Evolutionary conservation across 2,113 vertebrate genomes (phyloP).

Genomic region (pig (Sus scrofa)): T2T-Sscrofa CM000824.6:151264501-151265000

Average conservation of each 20-base stretch:
- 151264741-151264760: not conserved
- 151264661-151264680: not conserved
- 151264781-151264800: not conserved
- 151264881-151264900: not conserved
- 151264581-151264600: not conserved
- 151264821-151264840: not conserved
- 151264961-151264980: not conserved
- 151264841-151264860: too few species aligned
- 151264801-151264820: not conserved
- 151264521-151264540: not conserved
- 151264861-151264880: not conserved
- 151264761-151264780: not conserved
- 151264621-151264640: not conserved
- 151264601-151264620: not conserved
- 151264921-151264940: rapidly evolving
- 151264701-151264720: not conserved
- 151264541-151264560: constrained; percentile 43
- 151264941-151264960: rapidly evolving
- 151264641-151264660: not conserved
- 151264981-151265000: not conserved
- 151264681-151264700: not conserved
- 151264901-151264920: rapidly evolving
- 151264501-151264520: not conserved
- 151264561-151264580: not conserved
- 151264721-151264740: not conserved